phyloP scores from a whole-genome alignment of 2,797 vertebrate genomes.

The Molothrus ater region DNA sequence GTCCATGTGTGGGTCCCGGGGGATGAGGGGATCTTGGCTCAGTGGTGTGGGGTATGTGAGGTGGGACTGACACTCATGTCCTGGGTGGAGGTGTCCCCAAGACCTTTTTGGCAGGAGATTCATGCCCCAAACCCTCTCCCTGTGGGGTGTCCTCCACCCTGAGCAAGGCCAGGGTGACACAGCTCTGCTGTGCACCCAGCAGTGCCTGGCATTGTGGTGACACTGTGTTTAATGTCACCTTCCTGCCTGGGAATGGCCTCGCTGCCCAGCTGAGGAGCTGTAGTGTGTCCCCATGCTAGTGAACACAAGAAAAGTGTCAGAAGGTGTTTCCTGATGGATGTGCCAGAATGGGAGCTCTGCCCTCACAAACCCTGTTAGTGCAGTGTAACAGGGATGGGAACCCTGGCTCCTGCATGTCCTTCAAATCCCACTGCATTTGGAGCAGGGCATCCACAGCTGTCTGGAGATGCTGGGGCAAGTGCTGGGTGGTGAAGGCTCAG shows the following conservation, averaged over 20 bases:
- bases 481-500: accelerated
- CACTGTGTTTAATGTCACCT: background rate
- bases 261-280: background rate
- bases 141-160: accelerated
- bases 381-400: background rate
- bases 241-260: background rate
- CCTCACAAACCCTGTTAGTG: accelerated
- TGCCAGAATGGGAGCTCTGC: accelerated
- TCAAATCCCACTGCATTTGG: background rate
- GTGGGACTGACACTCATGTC: background rate
- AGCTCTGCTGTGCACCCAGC: accelerated
- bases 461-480: background rate
- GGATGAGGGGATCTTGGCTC: accelerated
- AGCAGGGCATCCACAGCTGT: background rate
- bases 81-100: background rate
- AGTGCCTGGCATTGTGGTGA: background rate
- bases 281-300: accelerated
- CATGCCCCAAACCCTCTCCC: accelerated
- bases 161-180: background rate
- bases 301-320: accelerated
- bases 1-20: background rate
- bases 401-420: accelerated
- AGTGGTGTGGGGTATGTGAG: background rate
- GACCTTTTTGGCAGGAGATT: background rate
- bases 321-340: background rate